These are phyloP conservation scores for Antechinus flavipes DNA, from an alignment of 2,113 vertebrate genomes.

Conservation along the genomic window DNA sequence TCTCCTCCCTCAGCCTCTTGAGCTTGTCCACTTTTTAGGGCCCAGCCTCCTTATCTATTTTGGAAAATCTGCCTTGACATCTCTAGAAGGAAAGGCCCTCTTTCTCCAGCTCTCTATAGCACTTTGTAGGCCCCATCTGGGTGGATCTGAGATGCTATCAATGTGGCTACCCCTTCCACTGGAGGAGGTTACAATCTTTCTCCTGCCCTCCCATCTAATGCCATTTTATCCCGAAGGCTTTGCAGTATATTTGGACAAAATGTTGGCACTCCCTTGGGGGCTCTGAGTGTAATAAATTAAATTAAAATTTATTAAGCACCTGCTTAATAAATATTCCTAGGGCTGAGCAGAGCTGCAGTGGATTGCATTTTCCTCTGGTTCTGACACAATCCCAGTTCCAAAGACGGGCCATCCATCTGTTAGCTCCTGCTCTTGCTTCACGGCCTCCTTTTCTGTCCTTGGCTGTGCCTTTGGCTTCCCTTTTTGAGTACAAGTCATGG, in stretches of 20 bases:
- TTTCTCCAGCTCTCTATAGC: not conserved
- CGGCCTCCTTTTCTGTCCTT: not conserved
- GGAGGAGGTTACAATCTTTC: not conserved
- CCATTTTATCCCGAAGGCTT: not conserved
- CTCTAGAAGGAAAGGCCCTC: not conserved
- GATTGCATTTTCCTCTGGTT: not conserved
- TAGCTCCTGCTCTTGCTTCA: not conserved
- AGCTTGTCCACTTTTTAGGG: not conserved
- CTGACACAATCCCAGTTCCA: not conserved
- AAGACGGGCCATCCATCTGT: not conserved
- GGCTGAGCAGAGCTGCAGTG: not conserved
- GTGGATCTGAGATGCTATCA: not conserved
- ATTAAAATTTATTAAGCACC: not conserved
- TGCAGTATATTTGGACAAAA: not conserved
- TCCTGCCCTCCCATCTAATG: not conserved
- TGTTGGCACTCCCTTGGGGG: not conserved
- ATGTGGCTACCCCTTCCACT: not conserved
- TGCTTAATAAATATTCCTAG: not conserved
- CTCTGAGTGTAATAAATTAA: not conserved
- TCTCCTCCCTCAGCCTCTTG: not conserved
- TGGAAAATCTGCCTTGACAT: not conserved
- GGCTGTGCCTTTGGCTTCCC: not conserved
- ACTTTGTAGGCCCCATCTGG: not conserved
- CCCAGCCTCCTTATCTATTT: too few species aligned
- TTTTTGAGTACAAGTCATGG: not conserved